Evolutionary conservation across 2,888 invertebrate species (phyloP).

Genomic region (Drosophila pseudotalamancana): DNA sequence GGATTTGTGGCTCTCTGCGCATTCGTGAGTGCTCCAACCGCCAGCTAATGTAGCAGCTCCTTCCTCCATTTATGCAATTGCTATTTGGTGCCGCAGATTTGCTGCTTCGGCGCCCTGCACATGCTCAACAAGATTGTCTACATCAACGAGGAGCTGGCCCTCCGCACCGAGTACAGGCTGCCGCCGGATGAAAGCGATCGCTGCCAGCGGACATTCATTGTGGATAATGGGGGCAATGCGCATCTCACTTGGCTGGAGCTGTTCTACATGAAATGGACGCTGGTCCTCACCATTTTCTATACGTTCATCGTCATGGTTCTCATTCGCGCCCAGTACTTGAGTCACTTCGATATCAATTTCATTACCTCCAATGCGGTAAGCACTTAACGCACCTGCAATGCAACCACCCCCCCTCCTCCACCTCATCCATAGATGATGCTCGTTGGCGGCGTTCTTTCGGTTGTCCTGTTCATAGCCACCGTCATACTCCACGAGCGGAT

Average conservation of each 20-base stretch:
- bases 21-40: slow-evolving; percentile 45
- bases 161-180: background rate
- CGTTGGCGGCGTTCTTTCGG: slow-evolving; percentile 41
- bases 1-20: slow-evolving; percentile 47
- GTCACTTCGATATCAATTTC: slow-evolving; percentile 49
- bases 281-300: slow-evolving; percentile 53
- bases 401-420: no score
- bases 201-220: slow-evolving; percentile 32
- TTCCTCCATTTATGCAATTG: background rate
- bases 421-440: slow-evolving; percentile 43
- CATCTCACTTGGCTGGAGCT: slow-evolving; percentile 55
- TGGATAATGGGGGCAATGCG: slow-evolving; percentile 6
- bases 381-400: background rate
- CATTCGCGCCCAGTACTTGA: slow-evolving; percentile 57
- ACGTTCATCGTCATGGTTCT: slow-evolving; percentile 46
- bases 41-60: no score
- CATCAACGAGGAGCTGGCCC: slow-evolving; percentile 16
- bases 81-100: slow-evolving; percentile 30
- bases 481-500: slow-evolving; percentile 38
- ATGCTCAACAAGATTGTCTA: slow-evolving; percentile 55
- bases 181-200: background rate
- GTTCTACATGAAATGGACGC: slow-evolving; percentile 54
- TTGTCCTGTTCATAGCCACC: slow-evolving; percentile 39
- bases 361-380: slow-evolving; percentile 55
- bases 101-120: slow-evolving; percentile 50